phyloP scores from a whole-genome alignment of 2,113 vertebrate species.

The Emydocephalus ijimae region DNA sequence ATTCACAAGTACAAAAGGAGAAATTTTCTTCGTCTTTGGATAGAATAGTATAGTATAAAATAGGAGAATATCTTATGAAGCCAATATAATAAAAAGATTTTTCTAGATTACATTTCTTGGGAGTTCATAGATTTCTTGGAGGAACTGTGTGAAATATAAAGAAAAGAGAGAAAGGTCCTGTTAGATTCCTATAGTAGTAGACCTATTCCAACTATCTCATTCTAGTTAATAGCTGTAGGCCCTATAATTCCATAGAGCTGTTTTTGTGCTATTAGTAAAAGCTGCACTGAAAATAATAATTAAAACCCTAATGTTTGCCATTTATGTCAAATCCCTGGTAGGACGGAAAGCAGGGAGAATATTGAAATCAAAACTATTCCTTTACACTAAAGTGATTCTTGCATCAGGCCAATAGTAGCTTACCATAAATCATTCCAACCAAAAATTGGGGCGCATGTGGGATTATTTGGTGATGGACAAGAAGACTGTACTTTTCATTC shows the following conservation, averaged over 20 bases:
- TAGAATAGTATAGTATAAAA: not conserved
- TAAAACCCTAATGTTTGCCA: not conserved
- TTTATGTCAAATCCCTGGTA: not conserved
- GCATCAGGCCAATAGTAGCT: not conserved
- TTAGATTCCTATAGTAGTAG: not conserved
- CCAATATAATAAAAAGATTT: not conserved
- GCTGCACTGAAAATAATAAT: not conserved
- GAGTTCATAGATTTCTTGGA: not conserved
- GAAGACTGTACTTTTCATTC: not conserved
- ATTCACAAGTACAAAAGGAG: not conserved
- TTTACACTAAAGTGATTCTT: not conserved
- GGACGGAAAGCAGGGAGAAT: not conserved
- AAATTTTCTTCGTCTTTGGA: not conserved
- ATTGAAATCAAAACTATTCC: not conserved
- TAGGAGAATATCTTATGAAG: not conserved
- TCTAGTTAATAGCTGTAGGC: not conserved
- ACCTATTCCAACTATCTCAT: not conserved
- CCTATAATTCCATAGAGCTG: not conserved
- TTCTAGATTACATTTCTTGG: not conserved
- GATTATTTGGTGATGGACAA: not conserved
- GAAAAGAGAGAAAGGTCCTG: not conserved
- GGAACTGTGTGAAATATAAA: not conserved
- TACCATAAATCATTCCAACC: not conserved
- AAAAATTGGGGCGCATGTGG: not conserved
- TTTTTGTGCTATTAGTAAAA: not conserved